Conservation (phyloP, 1,140 invertebrate species). For the Dreissena rostriformis region DNA sequence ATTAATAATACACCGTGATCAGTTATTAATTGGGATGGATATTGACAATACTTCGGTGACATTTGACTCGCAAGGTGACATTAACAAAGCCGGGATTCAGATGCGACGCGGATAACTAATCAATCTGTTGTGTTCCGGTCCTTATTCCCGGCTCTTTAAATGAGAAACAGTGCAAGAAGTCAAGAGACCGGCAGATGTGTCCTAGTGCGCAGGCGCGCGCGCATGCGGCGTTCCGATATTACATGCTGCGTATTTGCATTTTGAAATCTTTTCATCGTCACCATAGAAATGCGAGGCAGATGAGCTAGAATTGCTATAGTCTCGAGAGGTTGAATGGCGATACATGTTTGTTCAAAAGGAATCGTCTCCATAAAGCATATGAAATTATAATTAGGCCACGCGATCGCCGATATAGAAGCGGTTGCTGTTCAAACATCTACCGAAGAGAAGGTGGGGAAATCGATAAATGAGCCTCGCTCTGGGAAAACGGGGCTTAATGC, state of each 20-base stretch:
- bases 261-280: neutral
- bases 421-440: too few species aligned
- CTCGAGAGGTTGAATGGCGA: conserved; percentile 11
- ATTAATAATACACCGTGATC: conserved; percentile 30
- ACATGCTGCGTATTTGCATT: too few species aligned
- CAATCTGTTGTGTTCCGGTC: neutral
- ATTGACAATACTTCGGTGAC: conserved; percentile 21
- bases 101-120: conserved; percentile 44
- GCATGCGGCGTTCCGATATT: neutral
- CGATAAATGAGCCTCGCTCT: too few species aligned
- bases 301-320: neutral
- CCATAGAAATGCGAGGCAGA: neutral
- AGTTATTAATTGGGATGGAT: conserved; percentile 55
- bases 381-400: conserved; percentile 37
- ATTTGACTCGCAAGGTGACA: conserved; percentile 16
- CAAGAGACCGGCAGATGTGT: neutral
- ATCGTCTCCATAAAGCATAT: conserved; percentile 18
- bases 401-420: neutral
- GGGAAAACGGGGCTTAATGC: too few species aligned
- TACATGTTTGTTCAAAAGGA: conserved; percentile 39
- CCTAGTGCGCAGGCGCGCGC: neutral
- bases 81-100: neutral
- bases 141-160: neutral
- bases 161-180: neutral
- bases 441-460: too few species aligned